These are phyloP conservation scores for Amphiura filiformis DNA, from an alignment of 35 echinoderm and acorn worm genomes.

Conservation along the genomic window DNA sequence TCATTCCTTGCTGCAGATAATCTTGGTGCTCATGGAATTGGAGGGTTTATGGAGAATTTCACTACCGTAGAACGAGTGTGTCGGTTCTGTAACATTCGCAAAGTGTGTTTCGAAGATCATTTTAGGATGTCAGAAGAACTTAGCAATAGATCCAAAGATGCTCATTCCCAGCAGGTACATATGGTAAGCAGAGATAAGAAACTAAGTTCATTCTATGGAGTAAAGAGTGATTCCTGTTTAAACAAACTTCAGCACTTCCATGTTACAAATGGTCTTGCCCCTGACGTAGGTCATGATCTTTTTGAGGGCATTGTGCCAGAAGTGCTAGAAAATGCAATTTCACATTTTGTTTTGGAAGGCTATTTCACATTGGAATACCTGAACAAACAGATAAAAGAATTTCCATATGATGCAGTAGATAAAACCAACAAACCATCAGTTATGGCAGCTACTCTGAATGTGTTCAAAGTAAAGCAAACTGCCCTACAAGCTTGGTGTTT, in stretches of 20 bases:
- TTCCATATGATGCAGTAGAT: conserved; percentile 43
- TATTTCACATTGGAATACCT: conserved; percentile 47
- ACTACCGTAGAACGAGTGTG: conserved; percentile 7
- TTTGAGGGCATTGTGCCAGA: conserved; percentile 55
- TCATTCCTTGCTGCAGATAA: conserved; percentile 29
- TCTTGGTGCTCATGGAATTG: conserved; percentile 32
- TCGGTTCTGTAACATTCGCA: background rate
- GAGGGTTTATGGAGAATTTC: conserved; percentile 38
- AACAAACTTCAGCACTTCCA: conserved; percentile 43
- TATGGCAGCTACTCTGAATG: conserved; percentile 2
- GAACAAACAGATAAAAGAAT: conserved; percentile 27
- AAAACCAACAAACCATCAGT: conserved; percentile 36
- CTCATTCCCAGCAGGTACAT: conserved; percentile 19
- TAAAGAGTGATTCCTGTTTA: conserved; percentile 1
- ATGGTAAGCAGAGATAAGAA: conserved; percentile 12
- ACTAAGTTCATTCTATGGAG: conserved; percentile 40
- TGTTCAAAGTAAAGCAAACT: conserved; percentile 60
- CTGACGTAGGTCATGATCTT: conserved; percentile 53
- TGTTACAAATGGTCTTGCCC: conserved; percentile 41
- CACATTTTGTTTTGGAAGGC: conserved; percentile 35
- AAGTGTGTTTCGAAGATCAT: background rate
- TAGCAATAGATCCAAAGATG: background rate
- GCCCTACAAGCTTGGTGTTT: conserved; percentile 40
- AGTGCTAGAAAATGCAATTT: conserved; percentile 32
- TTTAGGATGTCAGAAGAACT: background rate